phyloP scores from a whole-genome alignment of 1,140 invertebrate species.

The Camponotus vicinus region DNA sequence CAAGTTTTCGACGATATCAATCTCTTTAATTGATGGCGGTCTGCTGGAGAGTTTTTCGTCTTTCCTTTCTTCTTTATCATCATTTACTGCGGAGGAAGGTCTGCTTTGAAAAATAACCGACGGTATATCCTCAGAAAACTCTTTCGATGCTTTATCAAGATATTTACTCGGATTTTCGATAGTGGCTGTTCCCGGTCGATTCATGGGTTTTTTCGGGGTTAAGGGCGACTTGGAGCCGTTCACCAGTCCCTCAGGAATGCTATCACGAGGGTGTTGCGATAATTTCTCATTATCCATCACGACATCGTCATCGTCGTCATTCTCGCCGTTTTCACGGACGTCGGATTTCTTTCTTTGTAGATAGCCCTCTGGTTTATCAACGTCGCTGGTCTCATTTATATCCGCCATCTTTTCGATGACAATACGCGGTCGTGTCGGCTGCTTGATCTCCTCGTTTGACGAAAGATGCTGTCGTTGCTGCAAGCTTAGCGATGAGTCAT shows the following conservation, averaged over 20 bases:
- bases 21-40: constrained; percentile 19
- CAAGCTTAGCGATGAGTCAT: constrained; percentile 65
- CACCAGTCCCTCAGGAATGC: neutral
- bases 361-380: constrained; percentile 61
- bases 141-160: neutral
- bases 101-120: constrained; percentile 30
- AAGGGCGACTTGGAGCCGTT: constrained; percentile 33
- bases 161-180: neutral
- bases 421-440: constrained; percentile 63
- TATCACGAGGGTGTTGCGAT: neutral
- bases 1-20: neutral
- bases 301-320: constrained; percentile 78
- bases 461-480: constrained; percentile 40
- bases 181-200: constrained; percentile 40
- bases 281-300: constrained; percentile 74
- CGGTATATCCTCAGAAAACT: neutral
- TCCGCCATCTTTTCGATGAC: constrained; percentile 78
- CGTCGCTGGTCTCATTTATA: constrained; percentile 66
- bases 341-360: constrained; percentile 56
- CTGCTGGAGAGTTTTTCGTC: neutral
- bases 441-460: constrained; percentile 43
- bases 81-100: constrained; percentile 22
- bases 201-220: neutral
- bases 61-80: neutral
- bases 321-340: constrained; percentile 58